Evolutionary conservation across 2,888 invertebrate species (phyloP), one percentile per base, ranked within the genome.

Genomic region (Drosophila austrosaltans): DNA sequence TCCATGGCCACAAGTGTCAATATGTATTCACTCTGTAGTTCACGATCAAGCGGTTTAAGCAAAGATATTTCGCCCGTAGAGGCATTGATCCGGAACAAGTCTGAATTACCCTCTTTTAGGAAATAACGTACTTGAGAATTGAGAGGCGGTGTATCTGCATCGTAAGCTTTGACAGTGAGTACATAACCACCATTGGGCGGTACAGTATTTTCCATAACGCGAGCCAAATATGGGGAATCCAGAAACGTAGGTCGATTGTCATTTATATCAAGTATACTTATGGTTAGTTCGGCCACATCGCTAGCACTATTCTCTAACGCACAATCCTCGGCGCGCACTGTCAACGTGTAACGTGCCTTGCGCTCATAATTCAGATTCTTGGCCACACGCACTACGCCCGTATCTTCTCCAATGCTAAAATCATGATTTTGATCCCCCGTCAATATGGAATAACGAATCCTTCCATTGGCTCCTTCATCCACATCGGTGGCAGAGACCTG

Each of bases 301-400:
- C 94, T 96, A 90, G 94, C 94, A 61, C 94, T 94, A 83, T 90
- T 72, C 25, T 92, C 93, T 62, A 95, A 94, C 28, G 96, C 96
- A 89, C 97, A 96, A 92, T 98, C 98, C 93, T 98, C 98, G 0
- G 97, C 98, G 77, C 95, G 95, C 36, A 99, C 96, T 0, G 95
- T 96, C 75, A 99, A 93, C 48, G 95, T 93, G 91, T 98, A 98
- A 30, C 96, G 95, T 53, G 96, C 95, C 90, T 97, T 96, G 40
- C 98, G 94, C 93, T 99, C 98, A 92, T 96, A 98, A 93, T 99
- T 98, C 28, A 99, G 93, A 91, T 97, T 97, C 93, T 98, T 98
- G 36, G 97, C 97, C 4, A 98, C 97, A 72, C 98, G 94, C 16
- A 99, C 95, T 48, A 97, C 95, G 0, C 98, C 98, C 6, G 96